These are phyloP conservation scores for Pollicipes pollicipes DNA, from an alignment of 1,140 invertebrate genomes.

Conservation along the genomic window DNA sequence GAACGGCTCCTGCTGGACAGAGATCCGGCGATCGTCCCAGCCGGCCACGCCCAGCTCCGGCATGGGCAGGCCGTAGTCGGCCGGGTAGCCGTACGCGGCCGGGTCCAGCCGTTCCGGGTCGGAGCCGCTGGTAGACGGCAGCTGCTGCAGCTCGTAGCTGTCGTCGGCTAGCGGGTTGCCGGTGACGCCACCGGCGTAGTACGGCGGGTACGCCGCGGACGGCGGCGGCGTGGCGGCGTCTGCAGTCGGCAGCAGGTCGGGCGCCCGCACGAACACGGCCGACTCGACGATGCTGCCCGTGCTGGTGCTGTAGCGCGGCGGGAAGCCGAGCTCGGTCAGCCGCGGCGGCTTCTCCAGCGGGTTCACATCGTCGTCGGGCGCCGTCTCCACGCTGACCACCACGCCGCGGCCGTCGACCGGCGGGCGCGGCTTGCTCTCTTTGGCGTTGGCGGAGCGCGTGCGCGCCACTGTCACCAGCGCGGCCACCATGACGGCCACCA, in stretches of 20 bases:
- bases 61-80: conserved; percentile 58
- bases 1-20: background rate
- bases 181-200: conserved; percentile 43
- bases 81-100: conserved; percentile 36
- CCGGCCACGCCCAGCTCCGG: conserved; percentile 21
- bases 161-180: conserved; percentile 34
- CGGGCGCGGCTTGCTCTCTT: background rate
- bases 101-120: conserved; percentile 22
- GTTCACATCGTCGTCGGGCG: conserved; percentile 25
- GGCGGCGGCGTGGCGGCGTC: background rate
- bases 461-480: background rate
- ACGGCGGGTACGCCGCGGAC: conserved; percentile 40
- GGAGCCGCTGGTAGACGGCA: conserved; percentile 46
- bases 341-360: conserved; percentile 47
- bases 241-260: background rate
- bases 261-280: background rate
- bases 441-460: background rate
- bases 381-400: background rate
- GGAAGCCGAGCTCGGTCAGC: conserved; percentile 34
- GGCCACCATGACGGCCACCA: background rate
- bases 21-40: background rate
- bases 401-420: background rate
- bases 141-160: conserved; percentile 65
- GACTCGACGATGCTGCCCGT: too few species aligned
- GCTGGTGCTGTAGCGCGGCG: too few species aligned